Conservation (phyloP, 2,113 vertebrate genomes). For the Osmerus mordax region DNA sequence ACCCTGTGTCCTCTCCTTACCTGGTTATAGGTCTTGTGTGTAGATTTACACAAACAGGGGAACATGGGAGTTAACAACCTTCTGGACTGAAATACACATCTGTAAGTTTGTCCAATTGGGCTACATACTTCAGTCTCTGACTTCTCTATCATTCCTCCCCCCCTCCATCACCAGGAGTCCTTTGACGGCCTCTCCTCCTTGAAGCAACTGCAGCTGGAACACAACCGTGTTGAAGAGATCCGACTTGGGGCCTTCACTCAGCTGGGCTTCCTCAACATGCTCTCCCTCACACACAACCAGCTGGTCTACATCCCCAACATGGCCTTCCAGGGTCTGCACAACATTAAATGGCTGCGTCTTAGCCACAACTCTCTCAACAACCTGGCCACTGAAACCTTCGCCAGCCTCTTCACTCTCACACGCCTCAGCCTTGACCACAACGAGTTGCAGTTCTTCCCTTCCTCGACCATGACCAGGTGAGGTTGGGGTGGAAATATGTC, state of each 20-base stretch:
- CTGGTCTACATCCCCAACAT: conserved; percentile 91
- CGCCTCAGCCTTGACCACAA: conserved; percentile 89
- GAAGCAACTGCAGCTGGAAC: conserved; percentile 79
- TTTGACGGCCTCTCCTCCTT: conserved; percentile 87
- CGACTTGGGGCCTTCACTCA: conserved; percentile 84
- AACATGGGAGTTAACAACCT: no score
- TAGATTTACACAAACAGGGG: no score
- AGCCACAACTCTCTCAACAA: conserved; percentile 86
- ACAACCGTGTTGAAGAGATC: conserved; percentile 88
- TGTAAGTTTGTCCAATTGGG: no score
- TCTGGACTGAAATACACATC: no score
- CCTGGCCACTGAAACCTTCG: conserved; percentile 83
- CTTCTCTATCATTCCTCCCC: not conserved
- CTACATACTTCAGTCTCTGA: not conserved
- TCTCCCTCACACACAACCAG: conserved; percentile 81
- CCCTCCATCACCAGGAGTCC: conserved; percentile 71
- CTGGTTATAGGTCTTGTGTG: no score
- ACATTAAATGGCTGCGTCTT: conserved; percentile 82
- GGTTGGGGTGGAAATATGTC: not conserved
- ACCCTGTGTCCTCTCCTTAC: no score
- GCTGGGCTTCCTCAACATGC: conserved; percentile 79
- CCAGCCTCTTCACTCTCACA: conserved; percentile 77
- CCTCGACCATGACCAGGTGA: conserved; percentile 77
- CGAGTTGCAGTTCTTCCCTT: conserved; percentile 86
- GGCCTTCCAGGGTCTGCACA: conserved; percentile 86